Conservation (phyloP, 2,888 invertebrate genomes). For the Gibbula magus region DNA sequence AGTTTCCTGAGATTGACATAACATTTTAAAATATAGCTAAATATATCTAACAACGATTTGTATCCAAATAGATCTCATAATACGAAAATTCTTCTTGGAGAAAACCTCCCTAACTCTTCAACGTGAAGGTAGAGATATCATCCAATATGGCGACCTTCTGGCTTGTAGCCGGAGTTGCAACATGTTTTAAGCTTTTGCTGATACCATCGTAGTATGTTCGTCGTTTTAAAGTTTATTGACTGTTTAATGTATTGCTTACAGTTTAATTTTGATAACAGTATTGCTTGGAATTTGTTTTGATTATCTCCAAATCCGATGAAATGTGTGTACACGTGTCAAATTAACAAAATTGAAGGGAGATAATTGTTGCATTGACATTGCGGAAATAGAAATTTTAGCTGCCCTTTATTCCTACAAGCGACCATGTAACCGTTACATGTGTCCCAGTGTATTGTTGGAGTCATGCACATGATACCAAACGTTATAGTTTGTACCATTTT, state of each 20-base stretch:
- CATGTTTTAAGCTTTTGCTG: slow-evolving; percentile 62
- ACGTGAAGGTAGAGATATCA: background rate
- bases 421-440: too few species aligned
- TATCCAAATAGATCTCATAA: background rate
- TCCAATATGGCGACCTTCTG: slow-evolving; percentile 56
- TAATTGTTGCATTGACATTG: too few species aligned
- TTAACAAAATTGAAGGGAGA: background rate
- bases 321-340: background rate
- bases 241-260: background rate
- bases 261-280: background rate
- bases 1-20: too few species aligned
- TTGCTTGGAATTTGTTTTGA: background rate
- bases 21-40: too few species aligned
- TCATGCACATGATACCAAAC: too few species aligned
- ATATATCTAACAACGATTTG: too few species aligned
- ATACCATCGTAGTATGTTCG: slow-evolving; percentile 64
- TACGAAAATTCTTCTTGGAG: background rate
- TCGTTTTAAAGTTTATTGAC: background rate
- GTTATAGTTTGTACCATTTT: too few species aligned
- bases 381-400: too few species aligned
- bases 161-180: slow-evolving; percentile 47
- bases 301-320: background rate
- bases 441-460: too few species aligned
- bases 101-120: background rate
- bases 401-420: too few species aligned